Conservation (phyloP, 35 echinoderm and acorn worm species). For the Heliocidaris tuberculata region DNA sequence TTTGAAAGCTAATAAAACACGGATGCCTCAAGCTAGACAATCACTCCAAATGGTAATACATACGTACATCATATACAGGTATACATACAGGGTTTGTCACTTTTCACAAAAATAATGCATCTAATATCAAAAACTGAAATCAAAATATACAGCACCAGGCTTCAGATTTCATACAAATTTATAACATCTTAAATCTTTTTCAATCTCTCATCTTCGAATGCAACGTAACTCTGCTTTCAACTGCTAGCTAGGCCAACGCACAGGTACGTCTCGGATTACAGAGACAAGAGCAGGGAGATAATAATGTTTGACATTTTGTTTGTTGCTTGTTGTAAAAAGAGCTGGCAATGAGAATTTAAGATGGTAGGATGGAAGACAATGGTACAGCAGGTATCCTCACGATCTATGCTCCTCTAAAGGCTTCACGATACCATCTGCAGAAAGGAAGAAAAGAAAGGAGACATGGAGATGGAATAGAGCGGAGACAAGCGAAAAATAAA, state of each 20-base stretch:
- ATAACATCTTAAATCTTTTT: not conserved
- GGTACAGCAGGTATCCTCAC: not conserved
- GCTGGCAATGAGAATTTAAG: constrained; percentile 16
- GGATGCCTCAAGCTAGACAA: not conserved
- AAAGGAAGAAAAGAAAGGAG: not conserved
- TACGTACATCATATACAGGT: not conserved
- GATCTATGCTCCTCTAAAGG: constrained; percentile 73
- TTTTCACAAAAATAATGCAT: constrained; percentile 27
- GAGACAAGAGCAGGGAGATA: no score
- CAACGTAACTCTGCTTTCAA: not conserved
- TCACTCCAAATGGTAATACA: not conserved
- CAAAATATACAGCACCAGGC: constrained; percentile 48
- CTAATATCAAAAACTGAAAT: constrained; percentile 10
- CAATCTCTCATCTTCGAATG: not conserved
- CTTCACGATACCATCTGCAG: constrained; percentile 72
- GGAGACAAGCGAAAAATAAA: not conserved
- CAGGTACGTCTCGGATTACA: not conserved
- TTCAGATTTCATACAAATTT: not conserved
- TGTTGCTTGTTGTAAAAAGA: not conserved
- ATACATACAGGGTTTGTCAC: not conserved
- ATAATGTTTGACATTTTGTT: not conserved
- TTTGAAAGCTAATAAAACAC: not conserved
- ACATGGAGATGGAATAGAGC: not conserved
- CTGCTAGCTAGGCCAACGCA: not conserved
- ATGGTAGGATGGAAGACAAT: constrained; percentile 27